Conservation (phyloP, 2,797 vertebrate genomes). For the Rhadinocentrus ornatus region DNA sequence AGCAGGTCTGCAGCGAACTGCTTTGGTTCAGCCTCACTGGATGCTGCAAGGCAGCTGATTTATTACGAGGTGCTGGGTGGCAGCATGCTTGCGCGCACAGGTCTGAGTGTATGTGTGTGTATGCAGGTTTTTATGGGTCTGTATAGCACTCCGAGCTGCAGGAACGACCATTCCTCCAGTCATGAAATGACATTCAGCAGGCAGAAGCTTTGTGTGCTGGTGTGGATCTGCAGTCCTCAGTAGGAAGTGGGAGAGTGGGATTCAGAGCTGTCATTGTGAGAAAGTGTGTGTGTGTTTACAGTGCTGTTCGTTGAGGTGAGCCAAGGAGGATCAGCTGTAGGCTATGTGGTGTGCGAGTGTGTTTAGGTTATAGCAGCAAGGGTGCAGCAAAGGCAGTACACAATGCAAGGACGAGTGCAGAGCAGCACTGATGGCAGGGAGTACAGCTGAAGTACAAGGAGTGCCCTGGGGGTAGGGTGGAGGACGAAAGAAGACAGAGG, state of each 20-base stretch:
- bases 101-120: conserved; percentile 52
- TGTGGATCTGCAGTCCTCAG: conserved; percentile 66
- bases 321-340: conserved; percentile 63
- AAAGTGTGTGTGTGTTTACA: conserved; percentile 55
- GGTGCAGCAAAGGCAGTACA: conserved; percentile 71
- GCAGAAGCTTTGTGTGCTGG: conserved; percentile 70
- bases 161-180: conserved; percentile 75
- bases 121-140: conserved; percentile 72
- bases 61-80: conserved; percentile 76
- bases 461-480: conserved; percentile 71
- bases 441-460: conserved; percentile 74
- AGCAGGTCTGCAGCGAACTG: conserved; percentile 71
- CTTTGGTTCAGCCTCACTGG: conserved; percentile 66
- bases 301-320: conserved; percentile 64
- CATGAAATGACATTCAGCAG: conserved; percentile 80
- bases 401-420: conserved; percentile 72
- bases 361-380: conserved; percentile 66
- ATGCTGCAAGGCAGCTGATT: conserved; percentile 80
- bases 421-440: conserved; percentile 64
- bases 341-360: conserved; percentile 58
- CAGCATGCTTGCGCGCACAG: conserved; percentile 54
- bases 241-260: conserved; percentile 66
- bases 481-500: conserved; percentile 52
- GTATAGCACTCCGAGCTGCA: conserved; percentile 59
- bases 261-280: conserved; percentile 58